Evolutionary conservation across 2,797 vertebrate genomes (phyloP).

Genomic region (Psittacula echo): DNA sequence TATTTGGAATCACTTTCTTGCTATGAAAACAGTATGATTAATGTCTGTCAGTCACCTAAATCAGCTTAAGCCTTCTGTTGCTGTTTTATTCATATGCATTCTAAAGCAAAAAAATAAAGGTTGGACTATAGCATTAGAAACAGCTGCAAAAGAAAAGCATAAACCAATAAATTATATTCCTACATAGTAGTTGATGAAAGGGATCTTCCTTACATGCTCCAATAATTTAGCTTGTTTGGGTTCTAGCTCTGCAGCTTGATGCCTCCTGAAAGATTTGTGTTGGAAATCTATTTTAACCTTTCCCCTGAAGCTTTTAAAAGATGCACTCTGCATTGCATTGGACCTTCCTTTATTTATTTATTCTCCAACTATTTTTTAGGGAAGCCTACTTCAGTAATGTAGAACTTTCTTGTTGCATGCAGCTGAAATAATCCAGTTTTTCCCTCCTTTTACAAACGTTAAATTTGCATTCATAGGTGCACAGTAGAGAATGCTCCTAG

Average conservation of each 20-base stretch:
- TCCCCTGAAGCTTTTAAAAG: background rate
- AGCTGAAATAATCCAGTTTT: background rate
- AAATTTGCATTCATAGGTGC: background rate
- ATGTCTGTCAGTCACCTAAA: background rate
- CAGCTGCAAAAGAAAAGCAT: background rate
- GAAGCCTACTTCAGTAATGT: background rate
- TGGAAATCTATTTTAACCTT: background rate
- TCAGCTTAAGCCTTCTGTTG: background rate
- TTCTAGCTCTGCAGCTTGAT: background rate
- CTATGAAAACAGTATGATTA: background rate
- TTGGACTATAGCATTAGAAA: background rate
- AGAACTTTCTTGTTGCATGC: background rate
- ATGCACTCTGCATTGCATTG: background rate
- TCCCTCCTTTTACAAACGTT: background rate
- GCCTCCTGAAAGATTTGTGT: background rate
- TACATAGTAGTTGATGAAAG: background rate
- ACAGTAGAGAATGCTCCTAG: background rate
- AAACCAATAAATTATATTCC: background rate
- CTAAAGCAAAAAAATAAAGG: background rate
- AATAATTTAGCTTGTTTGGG: background rate
- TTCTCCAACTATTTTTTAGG: background rate
- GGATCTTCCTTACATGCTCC: background rate
- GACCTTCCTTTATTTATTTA: background rate
- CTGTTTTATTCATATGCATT: background rate
- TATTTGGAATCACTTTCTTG: background rate